Base-by-base conservation (phyloP, 1,140 invertebrate species). In the Aphelenchoides fujianensis region DNA sequence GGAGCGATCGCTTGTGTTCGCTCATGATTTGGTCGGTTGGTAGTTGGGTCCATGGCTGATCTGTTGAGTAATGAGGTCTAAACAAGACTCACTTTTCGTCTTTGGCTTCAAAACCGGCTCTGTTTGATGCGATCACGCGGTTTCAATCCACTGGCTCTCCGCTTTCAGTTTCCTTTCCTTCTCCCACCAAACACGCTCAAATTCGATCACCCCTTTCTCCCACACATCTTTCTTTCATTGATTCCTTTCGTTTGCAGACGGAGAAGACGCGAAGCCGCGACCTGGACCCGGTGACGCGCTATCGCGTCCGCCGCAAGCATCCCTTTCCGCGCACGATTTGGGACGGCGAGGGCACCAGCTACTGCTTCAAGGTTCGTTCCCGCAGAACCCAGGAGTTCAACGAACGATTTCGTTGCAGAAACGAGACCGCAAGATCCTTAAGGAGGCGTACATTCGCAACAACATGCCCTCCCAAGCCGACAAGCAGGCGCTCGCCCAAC, bases 311-410 rank as follows among this genome's bases (percentile, higher is more conserved):
- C 31, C 90, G 94, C 85, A 98, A 98, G 88, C 97, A 96, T 85
- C 94, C 94, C 5, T 86, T 98, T 74, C 96, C 96, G 3, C 86
- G 92, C 75, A 98, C 95, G 34, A 98, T 98, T 80, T 98, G 96
- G 96, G 95, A 98, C 84, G 96, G 96, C 30, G 96, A 98, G 85
- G 94, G 97, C 85, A 98, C 94, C 2, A 93, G 92, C 76, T 98
- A 98, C 85, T 98, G 95, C 87, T 98, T 98, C 86, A 97, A 79
- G 55, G 81, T 83, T 23, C 34, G 68, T 48, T 16, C 41, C 12
- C 12, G 12, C 41, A 48, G 23, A 16, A 48, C 12, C 23, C 41
- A 16, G 41, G 9, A 34, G 59, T 69, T 3, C n/a, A n/a, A n/a
- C n/a, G n/a, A n/a, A n/a, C n/a, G 31, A 7, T 7, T 67, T 19